phyloP scores from a whole-genome alignment of 2,113 vertebrate species.

The Uria lomvia region DNA sequence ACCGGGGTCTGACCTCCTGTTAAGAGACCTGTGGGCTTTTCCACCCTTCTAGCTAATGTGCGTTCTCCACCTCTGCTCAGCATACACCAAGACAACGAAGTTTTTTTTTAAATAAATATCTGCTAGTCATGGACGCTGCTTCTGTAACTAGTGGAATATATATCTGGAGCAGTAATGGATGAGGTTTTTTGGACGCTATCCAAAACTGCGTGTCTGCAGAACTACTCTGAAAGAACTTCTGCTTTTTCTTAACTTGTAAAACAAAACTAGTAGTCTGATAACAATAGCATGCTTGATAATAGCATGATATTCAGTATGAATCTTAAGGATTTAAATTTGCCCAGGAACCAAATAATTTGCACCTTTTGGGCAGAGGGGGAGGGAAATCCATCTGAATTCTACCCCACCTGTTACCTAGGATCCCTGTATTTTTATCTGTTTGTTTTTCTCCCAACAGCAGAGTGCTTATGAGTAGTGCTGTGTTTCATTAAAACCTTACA shows the following conservation, averaged over 20 bases:
- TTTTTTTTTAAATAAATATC: not conserved
- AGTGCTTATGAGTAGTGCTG: not conserved
- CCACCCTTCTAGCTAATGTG: not conserved
- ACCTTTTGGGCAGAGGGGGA: not conserved
- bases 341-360: not conserved
- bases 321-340: not conserved
- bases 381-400: not conserved
- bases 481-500: not conserved
- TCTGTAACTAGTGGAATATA: not conserved
- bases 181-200: not conserved
- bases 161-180: not conserved
- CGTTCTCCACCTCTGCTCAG: not conserved
- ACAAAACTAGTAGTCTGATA: not conserved
- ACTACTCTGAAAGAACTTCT: not conserved
- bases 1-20: not conserved
- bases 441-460: not conserved
- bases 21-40: not conserved
- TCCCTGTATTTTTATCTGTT: not conserved
- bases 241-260: not conserved
- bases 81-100: no score
- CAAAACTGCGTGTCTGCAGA: not conserved
- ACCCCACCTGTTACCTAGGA: not conserved
- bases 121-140: not conserved
- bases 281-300: not conserved
- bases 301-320: accelerated